phyloP scores from a whole-genome alignment of 2,888 invertebrate genomes.

The Pachliopta kotzebuea region DNA sequence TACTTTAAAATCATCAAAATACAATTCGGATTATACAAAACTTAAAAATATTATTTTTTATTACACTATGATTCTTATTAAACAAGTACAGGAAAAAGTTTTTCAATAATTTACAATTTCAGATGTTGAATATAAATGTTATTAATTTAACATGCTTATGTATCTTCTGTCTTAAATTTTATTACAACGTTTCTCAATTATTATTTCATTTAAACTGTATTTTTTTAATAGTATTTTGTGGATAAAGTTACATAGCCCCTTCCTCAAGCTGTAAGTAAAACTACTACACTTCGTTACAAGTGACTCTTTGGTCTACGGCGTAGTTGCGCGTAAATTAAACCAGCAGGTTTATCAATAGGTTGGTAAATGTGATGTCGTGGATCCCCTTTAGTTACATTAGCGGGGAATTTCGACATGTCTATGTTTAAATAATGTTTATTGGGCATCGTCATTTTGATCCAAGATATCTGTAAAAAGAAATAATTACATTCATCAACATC shows the following conservation, averaged over 20 bases:
- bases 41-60: background rate
- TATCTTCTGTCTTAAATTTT: too few species aligned
- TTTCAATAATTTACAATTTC: too few species aligned
- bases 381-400: conserved; percentile 81
- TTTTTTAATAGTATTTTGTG: background rate
- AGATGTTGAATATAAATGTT: too few species aligned
- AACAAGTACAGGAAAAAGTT: too few species aligned
- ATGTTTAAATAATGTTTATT: conserved; percentile 90
- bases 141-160: too few species aligned
- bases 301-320: conserved; percentile 81
- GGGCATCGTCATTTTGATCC: conserved; percentile 89
- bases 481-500: background rate
- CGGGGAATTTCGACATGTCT: conserved; percentile 87
- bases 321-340: conserved; percentile 87
- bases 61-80: background rate
- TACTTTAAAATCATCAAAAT: background rate
- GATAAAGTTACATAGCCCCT: background rate
- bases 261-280: background rate
- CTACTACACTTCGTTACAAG: conserved; percentile 47
- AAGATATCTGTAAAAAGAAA: conserved; percentile 77
- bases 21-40: too few species aligned
- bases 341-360: conserved; percentile 89
- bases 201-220: too few species aligned
- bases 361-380: conserved; percentile 85
- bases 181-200: too few species aligned